phyloP scores from a whole-genome alignment of 1,140 invertebrate genomes.

The Euwallacea fornicatus region DNA sequence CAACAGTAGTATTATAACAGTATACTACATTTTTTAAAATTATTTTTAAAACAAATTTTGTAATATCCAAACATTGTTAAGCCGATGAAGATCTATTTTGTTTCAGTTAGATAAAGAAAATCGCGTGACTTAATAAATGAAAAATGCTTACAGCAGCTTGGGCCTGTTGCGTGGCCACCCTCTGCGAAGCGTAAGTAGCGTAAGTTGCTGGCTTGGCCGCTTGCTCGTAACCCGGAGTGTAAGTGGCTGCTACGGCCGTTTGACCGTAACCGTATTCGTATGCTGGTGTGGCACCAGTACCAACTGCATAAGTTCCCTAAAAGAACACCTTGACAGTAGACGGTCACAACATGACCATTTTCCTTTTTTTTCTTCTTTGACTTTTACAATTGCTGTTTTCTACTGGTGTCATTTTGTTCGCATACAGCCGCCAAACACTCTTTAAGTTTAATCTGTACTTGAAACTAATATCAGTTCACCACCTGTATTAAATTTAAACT shows the following conservation, averaged over 20 bases:
- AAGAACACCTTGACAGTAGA: conserved; percentile 48
- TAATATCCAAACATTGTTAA: too few species aligned
- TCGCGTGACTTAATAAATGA: neutral
- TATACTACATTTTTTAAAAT: too few species aligned
- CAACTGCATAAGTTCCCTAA: conserved; percentile 66
- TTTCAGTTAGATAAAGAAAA: too few species aligned
- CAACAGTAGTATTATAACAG: too few species aligned
- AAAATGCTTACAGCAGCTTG: conserved; percentile 50
- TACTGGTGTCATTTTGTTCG: neutral
- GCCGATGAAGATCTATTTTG: too few species aligned
- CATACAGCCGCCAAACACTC: conserved; percentile 2
- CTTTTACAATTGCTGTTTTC: neutral
- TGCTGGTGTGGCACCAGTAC: conserved; percentile 64
- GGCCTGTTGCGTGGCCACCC: conserved; percentile 53
- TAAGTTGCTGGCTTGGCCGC: conserved; percentile 61
- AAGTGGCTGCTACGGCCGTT: conserved; percentile 67
- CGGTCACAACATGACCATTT: too few species aligned
- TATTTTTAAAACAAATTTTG: too few species aligned
- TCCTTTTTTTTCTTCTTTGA: too few species aligned
- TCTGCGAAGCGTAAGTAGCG: conserved; percentile 57
- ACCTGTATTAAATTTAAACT: too few species aligned
- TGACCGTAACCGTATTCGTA: conserved; percentile 75
- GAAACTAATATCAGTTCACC: too few species aligned
- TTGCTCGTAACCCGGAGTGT: conserved; percentile 67
- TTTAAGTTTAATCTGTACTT: too few species aligned